These are phyloP conservation scores for Gryllus longicercus DNA, from an alignment of 2,888 invertebrate genomes.

Conservation along the genomic window DNA sequence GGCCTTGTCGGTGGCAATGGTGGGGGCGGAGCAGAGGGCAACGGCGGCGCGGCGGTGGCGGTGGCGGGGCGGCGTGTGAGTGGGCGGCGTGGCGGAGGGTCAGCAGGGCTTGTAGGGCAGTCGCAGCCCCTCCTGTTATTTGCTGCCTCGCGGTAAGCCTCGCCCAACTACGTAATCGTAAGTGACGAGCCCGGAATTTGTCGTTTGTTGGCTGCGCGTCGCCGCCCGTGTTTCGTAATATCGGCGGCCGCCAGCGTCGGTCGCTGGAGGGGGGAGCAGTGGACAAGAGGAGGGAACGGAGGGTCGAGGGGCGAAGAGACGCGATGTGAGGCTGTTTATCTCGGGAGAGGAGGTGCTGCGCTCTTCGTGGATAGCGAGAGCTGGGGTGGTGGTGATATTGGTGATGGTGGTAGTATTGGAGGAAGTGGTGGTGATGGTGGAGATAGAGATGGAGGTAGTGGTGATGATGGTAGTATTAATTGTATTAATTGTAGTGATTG, in stretches of 20 bases:
- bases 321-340: neutral
- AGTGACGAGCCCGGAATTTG: conserved; percentile 42
- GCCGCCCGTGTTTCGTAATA: conserved; percentile 35
- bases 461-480: too few relatives aligned
- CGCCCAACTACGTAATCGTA: conserved; percentile 40
- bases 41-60: neutral
- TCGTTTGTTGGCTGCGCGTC: conserved; percentile 41
- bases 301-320: neutral
- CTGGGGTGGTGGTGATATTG: too few relatives aligned
- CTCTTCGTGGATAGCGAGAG: too few relatives aligned
- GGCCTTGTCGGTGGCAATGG: neutral
- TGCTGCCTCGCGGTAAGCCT: conserved; percentile 31
- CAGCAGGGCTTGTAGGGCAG: conserved; percentile 3
- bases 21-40: neutral
- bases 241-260: conserved; percentile 23
- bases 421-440: too few relatives aligned
- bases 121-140: conserved; percentile 28
- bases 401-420: too few relatives aligned
- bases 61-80: neutral
- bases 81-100: neutral
- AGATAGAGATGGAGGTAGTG: too few relatives aligned
- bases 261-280: neutral
- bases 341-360: neutral
- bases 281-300: conserved; percentile 5
- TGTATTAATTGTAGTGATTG: too few relatives aligned